These are phyloP conservation scores for Caerostris extrusa DNA, from an alignment of 1,140 invertebrate species.

Conservation along the genomic window DNA sequence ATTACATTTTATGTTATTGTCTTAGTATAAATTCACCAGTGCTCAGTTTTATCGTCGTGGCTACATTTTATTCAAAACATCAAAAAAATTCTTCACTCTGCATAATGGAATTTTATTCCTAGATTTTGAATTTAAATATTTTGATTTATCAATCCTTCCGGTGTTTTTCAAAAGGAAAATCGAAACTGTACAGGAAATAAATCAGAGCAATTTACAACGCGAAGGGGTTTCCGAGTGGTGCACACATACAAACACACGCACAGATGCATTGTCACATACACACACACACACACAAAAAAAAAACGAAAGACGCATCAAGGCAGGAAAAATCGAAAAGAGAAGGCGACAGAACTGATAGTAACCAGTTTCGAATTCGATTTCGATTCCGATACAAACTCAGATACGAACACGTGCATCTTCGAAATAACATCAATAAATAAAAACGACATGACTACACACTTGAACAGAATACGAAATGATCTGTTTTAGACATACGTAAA, in stretches of 20 bases:
- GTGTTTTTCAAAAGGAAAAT: not conserved
- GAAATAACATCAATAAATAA: slow-evolving; percentile 53
- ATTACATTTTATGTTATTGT: too few relatives aligned
- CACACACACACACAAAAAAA: too few relatives aligned
- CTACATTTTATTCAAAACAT: too few relatives aligned
- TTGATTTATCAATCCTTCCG: not conserved
- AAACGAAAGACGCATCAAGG: slow-evolving; percentile 21
- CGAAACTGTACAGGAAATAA: not conserved
- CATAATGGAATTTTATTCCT: not conserved
- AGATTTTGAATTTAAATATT: slow-evolving; percentile 28
- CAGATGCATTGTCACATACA: too few relatives aligned
- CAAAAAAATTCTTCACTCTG: too few relatives aligned
- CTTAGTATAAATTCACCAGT: too few relatives aligned
- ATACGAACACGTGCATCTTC: not conserved
- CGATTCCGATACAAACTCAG: slow-evolving; percentile 2
- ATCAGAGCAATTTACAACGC: not conserved
- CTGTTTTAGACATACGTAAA: slow-evolving; percentile 26
- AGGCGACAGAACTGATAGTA: slow-evolving; percentile 14
- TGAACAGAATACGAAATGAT: slow-evolving; percentile 46
- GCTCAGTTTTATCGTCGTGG: not conserved
- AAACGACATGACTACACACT: not conserved
- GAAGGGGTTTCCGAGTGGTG: not conserved
- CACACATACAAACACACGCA: too few relatives aligned
- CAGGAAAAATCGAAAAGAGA: slow-evolving; percentile 2
- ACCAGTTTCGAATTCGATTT: slow-evolving; percentile 33